Base-by-base conservation (phyloP, 2,797 vertebrate species). In the Scyliorhinus canicula region DNA sequence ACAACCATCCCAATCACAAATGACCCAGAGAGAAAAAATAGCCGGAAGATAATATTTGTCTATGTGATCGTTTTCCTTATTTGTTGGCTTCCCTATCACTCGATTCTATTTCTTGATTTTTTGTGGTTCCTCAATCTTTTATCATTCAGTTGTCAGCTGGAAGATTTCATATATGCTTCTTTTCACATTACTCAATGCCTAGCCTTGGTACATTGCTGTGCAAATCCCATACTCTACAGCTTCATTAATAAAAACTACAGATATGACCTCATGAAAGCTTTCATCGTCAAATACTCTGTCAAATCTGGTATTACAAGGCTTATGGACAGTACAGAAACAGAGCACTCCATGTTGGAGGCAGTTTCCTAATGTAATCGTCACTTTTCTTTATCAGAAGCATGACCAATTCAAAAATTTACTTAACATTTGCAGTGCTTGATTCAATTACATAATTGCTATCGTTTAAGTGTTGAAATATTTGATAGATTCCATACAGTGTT, bases 231-330 rank as follows among this genome's bases (percentile, higher is more conserved):
- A 95, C 98, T 99, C 65, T 99, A 99, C 96, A 99, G 98, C 97
- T 99, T 99, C 97, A 98, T 99, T 96, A 98, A 98, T 97, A 98
- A 98, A 95, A 99, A 98, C 97, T 99, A 99, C 96, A 98, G 98
- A 96, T 99, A 99, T 0, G 98, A 99, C 97, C 98, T 99, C 96
- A 99, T 99, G 99, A 99, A 99, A 96, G 99, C 99, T 85, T 99
- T 99, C 96, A 99, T 99, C 97, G 99, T 99, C 95, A 99, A 99
- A 96, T 99, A 99, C 97, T 99, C 98, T 0, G 98, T 98, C 71
- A 98, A 98, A 95, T 99, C 99, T 0, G 98, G 99, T 35, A 97
- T 99, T 96, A 98, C 98, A 0, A 98, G 98, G 95, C 98, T 99
- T 95, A 98, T 99, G 0, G 98, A 99, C 0, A 97, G 98, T 40